Base-by-base conservation (phyloP, 2,797 vertebrate genomes). In the Ispidina lecontei region DNA sequence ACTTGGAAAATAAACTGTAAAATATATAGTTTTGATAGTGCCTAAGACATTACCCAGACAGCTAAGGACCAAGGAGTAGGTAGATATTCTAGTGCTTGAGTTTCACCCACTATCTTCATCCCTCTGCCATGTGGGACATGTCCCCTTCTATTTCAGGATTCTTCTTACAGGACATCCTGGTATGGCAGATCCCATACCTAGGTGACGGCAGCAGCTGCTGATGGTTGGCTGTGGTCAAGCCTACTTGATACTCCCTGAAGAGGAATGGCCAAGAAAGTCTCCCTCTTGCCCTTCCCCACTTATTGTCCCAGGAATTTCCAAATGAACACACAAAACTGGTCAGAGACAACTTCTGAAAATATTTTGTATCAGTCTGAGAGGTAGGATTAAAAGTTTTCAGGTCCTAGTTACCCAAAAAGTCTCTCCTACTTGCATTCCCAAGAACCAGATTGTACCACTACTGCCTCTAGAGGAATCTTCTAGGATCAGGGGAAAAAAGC, bases 81-180 rank as follows among this genome's bases (percentile, higher is more conserved):
- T 51, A 74, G 13, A 37, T 20, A 28, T 1, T 39, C 37, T 35
- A 37, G 9, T 16, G 15, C 49, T 55, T 59, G 26, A 28, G 3
- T 49, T 73, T 80, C 4, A 4, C 4, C 5, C 6, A 9, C 3
- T 31, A 51, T 4, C 35, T 20, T 7, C 2, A 2, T 44, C 11
- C 37, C 26, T 83, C 21, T 84, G 47, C 69, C 22, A 29, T 1
- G 14, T 54, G 64, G 59, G 13, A 35, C 8, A 15, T 9, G 20
- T 19, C 22, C 70, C 52, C 23, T 9, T 31, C 39, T 46, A 6
- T 18, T 44, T 65, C 14, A 3, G 25, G 47, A 23, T 18, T 46
- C 35, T 31, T 47, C 33, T 39, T 39, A 39, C 51, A 47, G 31
- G 31, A 13, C 4, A 4, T 19, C 10, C 2, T 41, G 28, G 7